A percentile compares a stretch with the other conserved stretches of the same genome.
Evolutionary conservation across 1,140 invertebrate genomes (phyloP).

Genomic region (Dendroctonus valens): DNA sequence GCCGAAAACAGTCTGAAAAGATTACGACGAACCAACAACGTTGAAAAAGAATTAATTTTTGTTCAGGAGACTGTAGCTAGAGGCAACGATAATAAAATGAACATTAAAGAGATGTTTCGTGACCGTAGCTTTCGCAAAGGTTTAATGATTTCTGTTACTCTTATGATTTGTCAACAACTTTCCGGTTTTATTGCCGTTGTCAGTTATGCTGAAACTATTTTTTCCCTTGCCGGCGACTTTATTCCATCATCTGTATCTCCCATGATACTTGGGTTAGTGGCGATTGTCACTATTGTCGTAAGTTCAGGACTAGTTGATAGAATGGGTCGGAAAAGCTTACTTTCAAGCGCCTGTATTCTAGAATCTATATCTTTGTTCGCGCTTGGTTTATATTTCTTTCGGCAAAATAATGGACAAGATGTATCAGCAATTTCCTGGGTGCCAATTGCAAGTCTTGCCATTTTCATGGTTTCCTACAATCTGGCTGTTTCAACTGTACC

Average conservation of each 20-base stretch:
- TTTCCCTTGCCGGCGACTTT: slow-evolving; percentile 57
- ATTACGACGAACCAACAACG: slow-evolving; percentile 40
- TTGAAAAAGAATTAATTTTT: slow-evolving; percentile 60
- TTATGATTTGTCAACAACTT: slow-evolving; percentile 69
- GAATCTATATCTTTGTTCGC: slow-evolving; percentile 49
- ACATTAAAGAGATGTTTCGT: too few relatives aligned
- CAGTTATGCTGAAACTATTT: slow-evolving; percentile 75
- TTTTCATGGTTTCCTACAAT: slow-evolving; percentile 38
- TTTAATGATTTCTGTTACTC: too few relatives aligned
- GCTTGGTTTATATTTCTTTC: slow-evolving; percentile 32
- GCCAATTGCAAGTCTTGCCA: slow-evolving; percentile 37
- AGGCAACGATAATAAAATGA: slow-evolving; percentile 37
- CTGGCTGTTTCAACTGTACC: slow-evolving; percentile 76
- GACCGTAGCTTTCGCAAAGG: too few relatives aligned
- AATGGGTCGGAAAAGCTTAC: slow-evolving; percentile 67
- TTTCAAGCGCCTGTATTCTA: slow-evolving; percentile 66
- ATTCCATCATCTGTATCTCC: slow-evolving; percentile 48
- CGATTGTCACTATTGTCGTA: slow-evolving; percentile 19
- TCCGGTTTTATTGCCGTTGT: slow-evolving; percentile 79
- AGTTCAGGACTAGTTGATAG: slow-evolving; percentile 27
- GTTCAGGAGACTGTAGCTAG: slow-evolving; percentile 53
- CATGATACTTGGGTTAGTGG: slow-evolving; percentile 25
- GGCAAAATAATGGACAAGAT: slow-evolving; percentile 15
- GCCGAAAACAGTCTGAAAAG: slow-evolving; percentile 31
- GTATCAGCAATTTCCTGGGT: slow-evolving; percentile 36